Evolutionary conservation across 2,888 invertebrate species (phyloP).

Genomic region (Dasysyrphus albostriatus): DNA sequence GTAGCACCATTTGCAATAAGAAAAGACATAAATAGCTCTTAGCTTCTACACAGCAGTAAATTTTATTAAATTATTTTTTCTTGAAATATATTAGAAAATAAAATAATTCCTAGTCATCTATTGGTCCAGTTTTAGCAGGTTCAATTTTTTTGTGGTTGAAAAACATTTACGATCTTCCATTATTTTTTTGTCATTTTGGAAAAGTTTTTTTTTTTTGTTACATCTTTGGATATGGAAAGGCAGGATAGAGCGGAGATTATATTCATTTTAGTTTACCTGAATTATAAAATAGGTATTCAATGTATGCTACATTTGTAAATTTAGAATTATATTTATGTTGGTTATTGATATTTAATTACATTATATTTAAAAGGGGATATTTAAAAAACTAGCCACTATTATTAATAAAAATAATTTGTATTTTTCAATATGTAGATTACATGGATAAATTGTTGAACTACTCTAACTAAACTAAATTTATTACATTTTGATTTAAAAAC

Average conservation of each 20-base stretch:
- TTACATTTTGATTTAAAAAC: constrained; percentile 16
- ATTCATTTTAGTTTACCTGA: constrained; percentile 66
- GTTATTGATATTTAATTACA: constrained; percentile 4
- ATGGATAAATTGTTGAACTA: constrained; percentile 13
- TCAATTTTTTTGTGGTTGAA: constrained; percentile 6
- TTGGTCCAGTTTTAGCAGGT: constrained; percentile 67
- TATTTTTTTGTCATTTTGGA: constrained; percentile 4
- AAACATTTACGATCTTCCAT: not conserved
- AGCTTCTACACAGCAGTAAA: constrained; percentile 24
- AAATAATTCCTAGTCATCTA: constrained; percentile 57
- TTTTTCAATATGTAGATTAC: not conserved
- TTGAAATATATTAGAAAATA: constrained; percentile 4
- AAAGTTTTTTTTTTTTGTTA: constrained; percentile 20
- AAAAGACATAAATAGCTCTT: constrained; percentile 34
- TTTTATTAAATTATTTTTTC: constrained; percentile 5
- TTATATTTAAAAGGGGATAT: constrained; percentile 8
- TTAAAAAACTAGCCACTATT: constrained; percentile 20
- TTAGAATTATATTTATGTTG: constrained; percentile 27
- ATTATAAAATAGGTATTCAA: constrained; percentile 46
- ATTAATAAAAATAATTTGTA: constrained; percentile 17
- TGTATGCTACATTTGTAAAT: constrained; percentile 34
- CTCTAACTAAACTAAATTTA: constrained; percentile 2
- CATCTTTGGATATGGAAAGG: constrained; percentile 49
- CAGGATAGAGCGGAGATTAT: constrained; percentile 37
- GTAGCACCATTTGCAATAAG: constrained; percentile 64